Base-by-base conservation (phyloP, 2,113 vertebrate genomes). In the Bujurquina vittata region DNA sequence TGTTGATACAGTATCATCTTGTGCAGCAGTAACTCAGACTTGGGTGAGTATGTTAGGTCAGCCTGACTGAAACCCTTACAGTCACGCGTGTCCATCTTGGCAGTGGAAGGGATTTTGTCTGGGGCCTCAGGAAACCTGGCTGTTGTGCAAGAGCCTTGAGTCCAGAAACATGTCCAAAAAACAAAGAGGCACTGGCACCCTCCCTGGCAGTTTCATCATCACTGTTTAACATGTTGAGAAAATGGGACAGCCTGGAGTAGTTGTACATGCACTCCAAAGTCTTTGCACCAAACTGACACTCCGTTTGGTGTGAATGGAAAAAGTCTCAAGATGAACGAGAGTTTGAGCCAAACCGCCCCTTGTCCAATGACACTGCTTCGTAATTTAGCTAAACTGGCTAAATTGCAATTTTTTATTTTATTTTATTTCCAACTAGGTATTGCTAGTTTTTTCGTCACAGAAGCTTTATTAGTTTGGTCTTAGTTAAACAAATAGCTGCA, bases 251-350 rank as follows among this genome's bases (percentile, higher is more conserved):
- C 59, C 79, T 81, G 74, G 10, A 76, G 75, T 55, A 72, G 49
- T 29, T 77, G 85, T 84, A 79, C 79, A 86, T 87, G 65, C 57
- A 87, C 58, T 62, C 40, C 26, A 58, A 85, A 84, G 56, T 33
- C 72, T 75, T 77, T 79, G 79, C 75, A 86, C 55, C 78, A 82
- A 83, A 78, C 33, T 35, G 57, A 73, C 31, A 3, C 67, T 80
- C 57, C 46, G 60, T 59, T 81, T 63, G 59, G 73, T 62, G 57
- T 63, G 81, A 84, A 83, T 80, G 49, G 49, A 84, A 80, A 85
- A 80, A 56, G 54, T 83, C 74, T 81, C 40, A 9, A 75, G 46
- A 58, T 57, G 23, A 83, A 31, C 54, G 54, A 52, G 43, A 31
- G n/a, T 74, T 18, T 46, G 46, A 78, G 61, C 73, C 43, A 83